Evolutionary conservation across 2,797 vertebrate genomes (phyloP).

Genomic region (Pseudopleuronectes americanus): DNA sequence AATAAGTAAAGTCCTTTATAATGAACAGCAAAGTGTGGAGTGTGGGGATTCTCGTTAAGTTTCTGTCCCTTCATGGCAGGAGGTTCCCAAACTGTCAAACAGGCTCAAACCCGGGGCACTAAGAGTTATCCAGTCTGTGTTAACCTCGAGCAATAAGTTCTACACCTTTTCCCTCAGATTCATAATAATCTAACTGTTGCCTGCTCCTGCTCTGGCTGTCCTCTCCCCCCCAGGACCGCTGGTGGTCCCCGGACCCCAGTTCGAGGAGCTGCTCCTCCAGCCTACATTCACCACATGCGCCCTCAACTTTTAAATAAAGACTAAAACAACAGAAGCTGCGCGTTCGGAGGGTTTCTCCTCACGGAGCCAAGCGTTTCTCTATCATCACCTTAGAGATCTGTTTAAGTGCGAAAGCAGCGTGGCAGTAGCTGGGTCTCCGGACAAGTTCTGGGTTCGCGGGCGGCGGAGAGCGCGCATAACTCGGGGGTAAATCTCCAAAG

Average conservation of each 20-base stretch:
- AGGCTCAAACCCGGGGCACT: neutral
- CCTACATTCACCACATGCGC: slow-evolving; percentile 49
- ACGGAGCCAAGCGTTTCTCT: slow-evolving; percentile 28
- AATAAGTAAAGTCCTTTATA: slow-evolving; percentile 2
- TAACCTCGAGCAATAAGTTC: neutral
- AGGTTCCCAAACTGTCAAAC: slow-evolving; percentile 16
- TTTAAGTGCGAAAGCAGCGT: slow-evolving; percentile 88
- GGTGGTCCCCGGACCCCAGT: slow-evolving; percentile 51
- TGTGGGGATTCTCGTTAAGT: slow-evolving; percentile 3
- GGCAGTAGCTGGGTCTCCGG: slow-evolving; percentile 89
- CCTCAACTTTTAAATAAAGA: slow-evolving; percentile 33
- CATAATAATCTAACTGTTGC: neutral
- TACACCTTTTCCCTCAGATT: neutral
- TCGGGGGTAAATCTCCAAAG: slow-evolving; percentile 87
- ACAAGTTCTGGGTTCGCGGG: slow-evolving; percentile 80
- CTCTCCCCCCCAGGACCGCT: slow-evolving; percentile 24
- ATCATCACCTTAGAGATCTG: slow-evolving; percentile 89
- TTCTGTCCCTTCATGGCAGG: slow-evolving; percentile 19
- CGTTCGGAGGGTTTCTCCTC: neutral
- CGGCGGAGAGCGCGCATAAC: slow-evolving; percentile 84
- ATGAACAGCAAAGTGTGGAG: slow-evolving; percentile 30
- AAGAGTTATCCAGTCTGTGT: too few relatives aligned
- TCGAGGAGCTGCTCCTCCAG: slow-evolving; percentile 34
- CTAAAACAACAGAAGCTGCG: slow-evolving; percentile 20
- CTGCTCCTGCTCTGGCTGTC: slow-evolving; percentile 21